Conservation (phyloP, 2,797 vertebrate species). For the Eulemur albifrons region DNA sequence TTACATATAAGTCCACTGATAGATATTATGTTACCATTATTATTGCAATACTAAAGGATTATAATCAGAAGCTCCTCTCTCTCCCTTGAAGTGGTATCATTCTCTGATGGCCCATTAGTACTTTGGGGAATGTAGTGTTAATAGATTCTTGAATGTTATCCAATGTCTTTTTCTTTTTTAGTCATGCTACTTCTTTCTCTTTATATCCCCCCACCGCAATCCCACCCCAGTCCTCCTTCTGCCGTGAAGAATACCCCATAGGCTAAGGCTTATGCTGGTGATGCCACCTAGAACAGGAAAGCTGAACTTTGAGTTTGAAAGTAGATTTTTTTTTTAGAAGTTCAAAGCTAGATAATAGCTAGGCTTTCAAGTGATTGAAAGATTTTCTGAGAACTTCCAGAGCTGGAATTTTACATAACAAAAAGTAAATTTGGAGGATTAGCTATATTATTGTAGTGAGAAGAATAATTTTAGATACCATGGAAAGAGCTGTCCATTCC, state of each 20-base stretch:
- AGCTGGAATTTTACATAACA: not conserved
- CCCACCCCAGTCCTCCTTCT: not conserved
- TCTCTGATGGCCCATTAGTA: not conserved
- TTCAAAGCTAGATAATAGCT: not conserved
- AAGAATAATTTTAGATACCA: not conserved
- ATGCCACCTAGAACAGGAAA: not conserved
- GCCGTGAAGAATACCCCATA: not conserved
- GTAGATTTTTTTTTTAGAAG: not conserved
- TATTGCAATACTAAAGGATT: not conserved
- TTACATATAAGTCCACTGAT: not conserved
- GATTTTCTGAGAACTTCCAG: not conserved
- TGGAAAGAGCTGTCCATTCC: not conserved
- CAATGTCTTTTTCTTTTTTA: not conserved
- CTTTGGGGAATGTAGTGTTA: not conserved
- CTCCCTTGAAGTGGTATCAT: not conserved
- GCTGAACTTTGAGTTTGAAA: not conserved
- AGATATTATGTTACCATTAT: not conserved
- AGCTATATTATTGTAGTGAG: not conserved
- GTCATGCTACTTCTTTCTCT: not conserved
- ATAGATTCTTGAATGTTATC: not conserved
- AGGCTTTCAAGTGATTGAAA: not conserved
- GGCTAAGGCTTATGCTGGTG: not conserved
- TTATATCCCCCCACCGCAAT: not conserved
- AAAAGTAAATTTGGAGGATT: not conserved
- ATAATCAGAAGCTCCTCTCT: not conserved